Evolutionary conservation across 1,140 invertebrate species (phyloP).

Genomic region (Penaeus vannamei): DNA sequence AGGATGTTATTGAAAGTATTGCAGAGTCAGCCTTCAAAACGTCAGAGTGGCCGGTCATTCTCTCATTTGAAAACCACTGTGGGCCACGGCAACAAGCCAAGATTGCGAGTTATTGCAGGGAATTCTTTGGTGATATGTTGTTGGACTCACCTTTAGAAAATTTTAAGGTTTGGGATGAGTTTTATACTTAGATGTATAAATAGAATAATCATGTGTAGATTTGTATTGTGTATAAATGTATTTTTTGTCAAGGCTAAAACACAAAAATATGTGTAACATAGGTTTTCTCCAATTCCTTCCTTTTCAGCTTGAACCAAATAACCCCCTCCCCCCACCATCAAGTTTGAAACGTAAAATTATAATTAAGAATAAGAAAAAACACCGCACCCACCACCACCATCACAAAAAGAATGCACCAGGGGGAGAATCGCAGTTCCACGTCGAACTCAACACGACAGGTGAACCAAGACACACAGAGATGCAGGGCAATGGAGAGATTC

Average conservation of each 20-base stretch:
- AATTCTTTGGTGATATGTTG: conserved; percentile 96
- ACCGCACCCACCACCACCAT: conserved; percentile 90
- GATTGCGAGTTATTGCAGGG: conserved; percentile 95
- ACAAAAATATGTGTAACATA: too few relatives aligned
- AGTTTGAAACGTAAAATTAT: conserved; percentile 92
- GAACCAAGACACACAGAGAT: conserved; percentile 76
- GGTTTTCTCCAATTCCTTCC: conserved; percentile 27
- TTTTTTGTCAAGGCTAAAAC: too few relatives aligned
- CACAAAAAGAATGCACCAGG: conserved; percentile 70
- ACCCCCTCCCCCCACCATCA: conserved; percentile 88
- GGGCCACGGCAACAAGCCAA: conserved; percentile 96
- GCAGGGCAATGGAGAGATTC: conserved; percentile 68
- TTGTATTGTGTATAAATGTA: too few relatives aligned
- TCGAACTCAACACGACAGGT: conserved; percentile 53
- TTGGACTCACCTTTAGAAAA: conserved; percentile 90
- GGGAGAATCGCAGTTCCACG: conserved; percentile 65
- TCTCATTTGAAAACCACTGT: conserved; percentile 99
- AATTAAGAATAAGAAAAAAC: conserved; percentile 99
- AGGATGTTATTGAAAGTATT: conserved; percentile 96
- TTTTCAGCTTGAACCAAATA: conserved; percentile 80
- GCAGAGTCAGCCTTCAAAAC: conserved; percentile 98
- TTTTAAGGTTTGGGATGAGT: conserved; percentile 79
- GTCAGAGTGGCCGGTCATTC: conserved; percentile 94
- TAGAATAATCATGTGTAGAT: neutral
- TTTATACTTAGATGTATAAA: neutral